phyloP scores from a whole-genome alignment of 2,797 vertebrate species.

The Menidia menidia region DNA sequence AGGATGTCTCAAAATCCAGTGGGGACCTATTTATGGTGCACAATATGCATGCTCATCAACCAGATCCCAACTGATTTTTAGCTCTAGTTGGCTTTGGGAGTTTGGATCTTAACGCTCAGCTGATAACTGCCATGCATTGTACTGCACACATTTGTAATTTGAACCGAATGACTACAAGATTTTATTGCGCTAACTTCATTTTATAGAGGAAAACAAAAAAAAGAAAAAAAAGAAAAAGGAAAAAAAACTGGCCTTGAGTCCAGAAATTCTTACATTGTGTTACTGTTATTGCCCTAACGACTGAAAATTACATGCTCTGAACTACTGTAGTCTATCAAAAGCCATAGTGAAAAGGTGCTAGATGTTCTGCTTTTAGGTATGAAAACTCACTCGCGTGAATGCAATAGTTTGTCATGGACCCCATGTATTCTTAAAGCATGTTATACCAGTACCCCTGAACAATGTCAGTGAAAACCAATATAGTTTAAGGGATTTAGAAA shows the following conservation, averaged over 20 bases:
- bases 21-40: constrained; percentile 91
- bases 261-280: constrained; percentile 80
- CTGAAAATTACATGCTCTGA: constrained; percentile 86
- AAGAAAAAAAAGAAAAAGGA: constrained; percentile 29
- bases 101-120: constrained; percentile 94
- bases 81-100: constrained; percentile 89
- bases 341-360: constrained; percentile 90
- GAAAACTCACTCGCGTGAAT: constrained; percentile 86
- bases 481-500: constrained; percentile 75
- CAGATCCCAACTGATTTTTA: constrained; percentile 89
- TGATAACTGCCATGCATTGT: constrained; percentile 99
- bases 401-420: constrained; percentile 88
- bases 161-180: constrained; percentile 89
- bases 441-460: constrained; percentile 83
- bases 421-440: constrained; percentile 86
- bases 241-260: constrained; percentile 69
- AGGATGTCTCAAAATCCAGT: constrained; percentile 80
- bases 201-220: constrained; percentile 60
- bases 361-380: constrained; percentile 88
- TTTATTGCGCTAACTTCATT: constrained; percentile 85
- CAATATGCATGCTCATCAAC: constrained; percentile 94
- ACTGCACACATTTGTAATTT: constrained; percentile 90
- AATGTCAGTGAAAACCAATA: constrained; percentile 80
- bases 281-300: constrained; percentile 84
- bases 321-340: constrained; percentile 88